Evolutionary conservation across 2,888 invertebrate species (phyloP).

Genomic region (Limenitis arthemis): DNA sequence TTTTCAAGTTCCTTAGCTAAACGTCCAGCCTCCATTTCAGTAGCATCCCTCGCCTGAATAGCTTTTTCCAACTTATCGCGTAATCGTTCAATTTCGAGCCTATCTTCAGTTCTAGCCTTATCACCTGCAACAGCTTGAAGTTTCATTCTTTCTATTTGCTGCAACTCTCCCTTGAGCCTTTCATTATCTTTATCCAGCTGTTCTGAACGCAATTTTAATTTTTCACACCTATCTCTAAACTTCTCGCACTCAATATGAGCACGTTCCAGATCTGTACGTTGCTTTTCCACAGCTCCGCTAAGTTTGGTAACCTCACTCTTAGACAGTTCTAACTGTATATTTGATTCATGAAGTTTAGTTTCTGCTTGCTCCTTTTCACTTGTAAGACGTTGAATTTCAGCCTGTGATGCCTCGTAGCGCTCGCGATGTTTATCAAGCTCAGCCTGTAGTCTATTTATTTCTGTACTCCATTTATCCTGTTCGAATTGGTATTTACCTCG

Average conservation of each 20-base stretch:
- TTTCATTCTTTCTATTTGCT: conserved; percentile 83
- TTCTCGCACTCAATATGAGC: conserved; percentile 92
- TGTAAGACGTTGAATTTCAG: conserved; percentile 79
- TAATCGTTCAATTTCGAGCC: conserved; percentile 86
- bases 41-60: conserved; percentile 84
- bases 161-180: conserved; percentile 60
- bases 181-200: conserved; percentile 76
- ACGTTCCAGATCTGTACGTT: conserved; percentile 84
- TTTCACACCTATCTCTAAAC: conserved; percentile 88
- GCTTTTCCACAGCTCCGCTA: conserved; percentile 82
- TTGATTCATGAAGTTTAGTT: conserved; percentile 79
- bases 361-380: conserved; percentile 79
- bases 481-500: conserved; percentile 74
- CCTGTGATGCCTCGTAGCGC: conserved; percentile 81
- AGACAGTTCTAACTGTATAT: conserved; percentile 84
- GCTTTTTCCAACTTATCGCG: conserved; percentile 91
- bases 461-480: conserved; percentile 69
- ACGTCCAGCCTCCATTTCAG: conserved; percentile 88
- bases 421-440: conserved; percentile 83
- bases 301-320: conserved; percentile 85
- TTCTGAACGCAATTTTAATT: conserved; percentile 80
- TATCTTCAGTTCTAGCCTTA: conserved; percentile 76
- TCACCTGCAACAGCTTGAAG: conserved; percentile 77
- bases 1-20: conserved; percentile 90
- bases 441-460: conserved; percentile 83